Percentiles rank a stretch among this genome's conserved stretches.
These are phyloP conservation scores for Solenopsis fugax DNA, from an alignment of 1,140 invertebrate genomes.

Conservation along the genomic window DNA sequence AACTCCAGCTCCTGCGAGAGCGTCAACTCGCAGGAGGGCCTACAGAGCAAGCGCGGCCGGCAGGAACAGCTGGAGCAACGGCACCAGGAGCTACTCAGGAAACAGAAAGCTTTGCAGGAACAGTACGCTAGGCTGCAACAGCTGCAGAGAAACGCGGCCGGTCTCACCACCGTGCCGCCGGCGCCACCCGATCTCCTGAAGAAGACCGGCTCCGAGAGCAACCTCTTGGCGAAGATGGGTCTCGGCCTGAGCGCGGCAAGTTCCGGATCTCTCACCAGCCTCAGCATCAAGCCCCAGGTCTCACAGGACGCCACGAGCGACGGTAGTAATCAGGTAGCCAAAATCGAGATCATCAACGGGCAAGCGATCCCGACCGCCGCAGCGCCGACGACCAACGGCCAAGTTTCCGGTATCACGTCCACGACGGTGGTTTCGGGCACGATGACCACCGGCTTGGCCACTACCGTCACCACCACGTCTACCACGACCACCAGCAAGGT, in stretches of 20 bases:
- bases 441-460: constrained; percentile 86
- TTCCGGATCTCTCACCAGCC: constrained; percentile 89
- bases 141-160: constrained; percentile 92
- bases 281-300: constrained; percentile 82
- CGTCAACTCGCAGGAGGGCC: constrained; percentile 91
- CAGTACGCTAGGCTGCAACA: constrained; percentile 95
- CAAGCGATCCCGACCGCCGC: constrained; percentile 52
- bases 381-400: constrained; percentile 71
- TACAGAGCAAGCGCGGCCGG: constrained; percentile 87
- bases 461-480: constrained; percentile 68
- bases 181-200: constrained; percentile 90
- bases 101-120: constrained; percentile 95
- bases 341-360: constrained; percentile 25
- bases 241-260: constrained; percentile 88
- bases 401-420: constrained; percentile 49
- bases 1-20: constrained; percentile 92
- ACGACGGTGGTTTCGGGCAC: constrained; percentile 73
- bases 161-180: constrained; percentile 87
- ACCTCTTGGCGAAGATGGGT: constrained; percentile 94
- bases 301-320: constrained; percentile 72
- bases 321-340: constrained; percentile 40
- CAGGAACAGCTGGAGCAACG: constrained; percentile 93
- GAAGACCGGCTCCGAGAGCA: constrained; percentile 96
- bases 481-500: constrained; percentile 90
- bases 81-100: constrained; percentile 94